phyloP scores from a whole-genome alignment of 64 coral and sea anemone genomes.

The Cladopsammia gracilis region DNA sequence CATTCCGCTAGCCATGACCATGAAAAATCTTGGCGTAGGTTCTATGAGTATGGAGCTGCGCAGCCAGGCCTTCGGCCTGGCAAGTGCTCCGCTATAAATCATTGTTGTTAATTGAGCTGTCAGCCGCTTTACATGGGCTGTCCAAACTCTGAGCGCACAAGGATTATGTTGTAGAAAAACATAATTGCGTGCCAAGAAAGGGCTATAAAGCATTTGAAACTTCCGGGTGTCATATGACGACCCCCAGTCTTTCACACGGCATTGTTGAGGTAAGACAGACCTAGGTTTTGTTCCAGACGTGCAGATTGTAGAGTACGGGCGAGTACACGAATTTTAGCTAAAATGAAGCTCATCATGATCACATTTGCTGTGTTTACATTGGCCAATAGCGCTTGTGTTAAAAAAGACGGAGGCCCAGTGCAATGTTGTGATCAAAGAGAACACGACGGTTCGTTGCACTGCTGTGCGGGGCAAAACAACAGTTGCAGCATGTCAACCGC shows the following conservation, averaged over 20 bases:
- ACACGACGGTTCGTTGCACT: constrained; percentile 60
- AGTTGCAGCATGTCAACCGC: constrained; percentile 67
- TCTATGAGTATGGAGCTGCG: too few species aligned
- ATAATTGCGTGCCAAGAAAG: too few species aligned
- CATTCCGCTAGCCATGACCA: too few species aligned
- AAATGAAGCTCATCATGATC: neutral
- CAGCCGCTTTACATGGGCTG: too few species aligned
- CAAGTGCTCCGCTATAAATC: too few species aligned
- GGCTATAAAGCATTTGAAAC: too few species aligned
- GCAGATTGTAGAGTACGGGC: neutral
- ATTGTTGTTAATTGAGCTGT: too few species aligned
- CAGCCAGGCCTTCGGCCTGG: too few species aligned
- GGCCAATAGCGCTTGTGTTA: neutral
- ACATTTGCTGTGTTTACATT: neutral
- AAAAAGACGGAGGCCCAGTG: neutral
- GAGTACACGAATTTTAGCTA: constrained; percentile 1
- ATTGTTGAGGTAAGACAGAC: constrained; percentile 3
- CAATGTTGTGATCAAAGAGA: constrained; percentile 76
- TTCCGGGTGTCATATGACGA: too few species aligned
- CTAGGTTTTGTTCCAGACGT: constrained; percentile 21
- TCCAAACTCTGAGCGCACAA: too few species aligned
- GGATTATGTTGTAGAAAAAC: too few species aligned
- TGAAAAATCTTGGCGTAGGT: too few species aligned
- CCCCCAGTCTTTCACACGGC: neutral
- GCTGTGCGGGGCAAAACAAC: constrained; percentile 82